Percentiles rank a stretch among this genome's conserved stretches.
Conservation (phyloP, 2,888 invertebrate species). For the Nomada hirtipes region DNA sequence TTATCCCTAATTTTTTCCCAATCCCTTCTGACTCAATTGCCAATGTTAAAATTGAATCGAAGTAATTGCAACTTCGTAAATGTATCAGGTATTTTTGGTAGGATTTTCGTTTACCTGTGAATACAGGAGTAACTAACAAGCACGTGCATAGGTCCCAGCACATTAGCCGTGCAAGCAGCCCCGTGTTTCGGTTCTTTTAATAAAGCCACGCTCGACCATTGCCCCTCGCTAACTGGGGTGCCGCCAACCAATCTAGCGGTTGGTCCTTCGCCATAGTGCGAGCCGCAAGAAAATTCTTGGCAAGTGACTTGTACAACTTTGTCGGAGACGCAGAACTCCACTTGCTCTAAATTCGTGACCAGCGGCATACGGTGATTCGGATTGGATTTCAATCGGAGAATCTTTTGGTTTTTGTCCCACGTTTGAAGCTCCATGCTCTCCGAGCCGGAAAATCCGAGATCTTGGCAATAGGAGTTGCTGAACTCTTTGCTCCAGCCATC, state of each 20-base stretch:
- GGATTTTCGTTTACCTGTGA: conserved; percentile 73
- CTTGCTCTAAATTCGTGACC: conserved; percentile 84
- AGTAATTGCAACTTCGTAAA: no score
- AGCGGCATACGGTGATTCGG: conserved; percentile 77
- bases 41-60: no score
- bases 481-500: conserved; percentile 86
- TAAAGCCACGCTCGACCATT: conserved; percentile 87
- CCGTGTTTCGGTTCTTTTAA: conserved; percentile 81
- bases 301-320: conserved; percentile 86
- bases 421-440: conserved; percentile 83
- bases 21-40: no score
- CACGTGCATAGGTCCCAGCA: conserved; percentile 82
- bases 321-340: conserved; percentile 83
- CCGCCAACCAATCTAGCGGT: conserved; percentile 85
- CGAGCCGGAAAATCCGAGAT: conserved; percentile 85
- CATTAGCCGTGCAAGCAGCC: conserved; percentile 82
- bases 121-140: conserved; percentile 83
- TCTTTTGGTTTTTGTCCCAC: conserved; percentile 84
- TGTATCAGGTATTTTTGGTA: neutral
- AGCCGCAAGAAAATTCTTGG: conserved; percentile 84
- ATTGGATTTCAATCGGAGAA: conserved; percentile 80
- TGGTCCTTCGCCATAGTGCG: conserved; percentile 77
- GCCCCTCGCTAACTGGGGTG: conserved; percentile 84
- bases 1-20: neutral
- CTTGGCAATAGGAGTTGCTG: conserved; percentile 86